Evolutionary conservation across 2,888 invertebrate genomes (phyloP).

Genomic region (Axea sp.): DNA sequence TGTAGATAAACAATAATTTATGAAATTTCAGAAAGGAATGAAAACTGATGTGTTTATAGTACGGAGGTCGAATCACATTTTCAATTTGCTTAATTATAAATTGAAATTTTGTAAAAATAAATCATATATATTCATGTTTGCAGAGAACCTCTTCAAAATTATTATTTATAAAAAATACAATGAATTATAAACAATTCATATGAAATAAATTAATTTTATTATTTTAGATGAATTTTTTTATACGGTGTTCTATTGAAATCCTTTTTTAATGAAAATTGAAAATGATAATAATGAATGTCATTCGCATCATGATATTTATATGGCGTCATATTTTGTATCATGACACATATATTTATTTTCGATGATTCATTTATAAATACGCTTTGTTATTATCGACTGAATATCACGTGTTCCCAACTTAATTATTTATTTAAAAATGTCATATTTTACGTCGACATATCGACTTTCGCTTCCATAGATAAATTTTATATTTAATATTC

Average conservation of each 20-base stretch:
- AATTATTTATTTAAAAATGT: slow-evolving; percentile 8
- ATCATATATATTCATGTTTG: too few relatives aligned
- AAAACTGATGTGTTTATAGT: not conserved
- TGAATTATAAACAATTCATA: too few relatives aligned
- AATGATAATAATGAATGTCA: slow-evolving; percentile 6
- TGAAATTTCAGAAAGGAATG: not conserved
- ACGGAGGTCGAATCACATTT: not conserved
- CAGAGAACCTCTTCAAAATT: too few relatives aligned
- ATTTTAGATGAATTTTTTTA: not conserved
- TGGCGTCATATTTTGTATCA: not conserved
- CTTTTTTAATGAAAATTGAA: slow-evolving; percentile 1
- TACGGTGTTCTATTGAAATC: not conserved
- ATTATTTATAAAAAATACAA: too few relatives aligned
- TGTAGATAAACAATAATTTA: slow-evolving; percentile 1
- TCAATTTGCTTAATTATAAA: not conserved
- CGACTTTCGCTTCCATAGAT: too few relatives aligned
- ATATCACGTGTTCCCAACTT: not conserved
- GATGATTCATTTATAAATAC: slow-evolving; percentile 5
- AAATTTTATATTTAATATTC: too few relatives aligned
- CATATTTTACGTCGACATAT: slow-evolving; percentile 2
- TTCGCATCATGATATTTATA: not conserved
- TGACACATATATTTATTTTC: not conserved
- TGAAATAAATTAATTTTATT: too few relatives aligned
- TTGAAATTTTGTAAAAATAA: too few relatives aligned
- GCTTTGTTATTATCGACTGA: not conserved